These are phyloP conservation scores for Gerris lacustris DNA, from an alignment of 2,888 invertebrate genomes.

Conservation along the genomic window DNA sequence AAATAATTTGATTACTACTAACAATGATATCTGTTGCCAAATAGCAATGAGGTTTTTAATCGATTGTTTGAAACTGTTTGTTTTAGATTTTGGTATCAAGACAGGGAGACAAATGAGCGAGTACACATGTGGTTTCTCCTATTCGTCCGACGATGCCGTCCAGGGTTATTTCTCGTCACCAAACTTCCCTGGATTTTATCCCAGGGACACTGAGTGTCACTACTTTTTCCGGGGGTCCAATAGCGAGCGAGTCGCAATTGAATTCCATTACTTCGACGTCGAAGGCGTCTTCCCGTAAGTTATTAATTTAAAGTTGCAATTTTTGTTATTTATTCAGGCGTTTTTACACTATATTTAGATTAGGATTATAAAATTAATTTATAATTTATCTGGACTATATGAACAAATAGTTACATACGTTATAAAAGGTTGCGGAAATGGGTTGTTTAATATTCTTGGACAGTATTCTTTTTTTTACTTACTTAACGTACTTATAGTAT, in stretches of 20 bases:
- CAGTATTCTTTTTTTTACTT: too few relatives aligned
- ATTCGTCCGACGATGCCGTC: slow-evolving; percentile 55
- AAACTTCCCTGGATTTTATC: slow-evolving; percentile 82
- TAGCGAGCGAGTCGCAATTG: slow-evolving; percentile 66
- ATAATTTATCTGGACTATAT: too few relatives aligned
- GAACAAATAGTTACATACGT: too few relatives aligned
- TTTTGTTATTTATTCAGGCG: not conserved
- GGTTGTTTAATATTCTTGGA: too few relatives aligned
- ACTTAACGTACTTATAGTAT: too few relatives aligned
- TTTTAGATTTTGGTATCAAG: slow-evolving; percentile 75
- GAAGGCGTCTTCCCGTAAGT: slow-evolving; percentile 90
- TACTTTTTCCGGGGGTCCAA: slow-evolving; percentile 75
- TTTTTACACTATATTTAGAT: too few relatives aligned
- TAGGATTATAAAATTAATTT: too few relatives aligned
- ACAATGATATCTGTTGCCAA: too few relatives aligned
- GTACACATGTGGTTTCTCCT: slow-evolving; percentile 76
- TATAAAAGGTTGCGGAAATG: too few relatives aligned
- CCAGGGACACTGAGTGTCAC: slow-evolving; percentile 78
- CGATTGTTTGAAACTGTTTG: slow-evolving; percentile 16
- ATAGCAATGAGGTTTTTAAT: too few relatives aligned
- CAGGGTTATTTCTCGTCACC: slow-evolving; percentile 77
- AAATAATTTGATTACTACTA: too few relatives aligned
- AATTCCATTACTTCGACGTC: slow-evolving; percentile 84
- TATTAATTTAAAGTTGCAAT: slow-evolving; percentile 12
- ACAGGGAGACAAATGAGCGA: slow-evolving; percentile 64